A percentile compares a stretch with the other conserved stretches of the same genome.
These are phyloP conservation scores for Synanthedon formicaeformis DNA, from an alignment of 2,888 invertebrate species.

Conservation along the genomic window DNA sequence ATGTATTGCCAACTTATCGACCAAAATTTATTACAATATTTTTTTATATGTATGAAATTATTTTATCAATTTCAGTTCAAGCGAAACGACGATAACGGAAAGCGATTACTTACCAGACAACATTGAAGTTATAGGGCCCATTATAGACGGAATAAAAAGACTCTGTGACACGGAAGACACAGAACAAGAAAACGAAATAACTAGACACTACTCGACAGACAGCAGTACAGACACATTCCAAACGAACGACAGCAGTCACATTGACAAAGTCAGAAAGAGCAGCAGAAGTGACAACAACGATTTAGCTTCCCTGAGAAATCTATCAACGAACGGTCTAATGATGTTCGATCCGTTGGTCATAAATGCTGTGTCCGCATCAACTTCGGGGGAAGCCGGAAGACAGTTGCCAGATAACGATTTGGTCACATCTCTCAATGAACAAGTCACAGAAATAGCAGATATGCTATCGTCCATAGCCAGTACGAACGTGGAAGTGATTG, in stretches of 20 bases:
- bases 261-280: conserved; percentile 36
- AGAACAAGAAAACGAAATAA: conserved; percentile 17
- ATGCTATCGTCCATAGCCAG: conserved; percentile 52
- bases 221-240: conserved; percentile 47
- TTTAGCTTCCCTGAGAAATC: conserved; percentile 47
- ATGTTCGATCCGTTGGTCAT: conserved; percentile 64
- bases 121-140: conserved; percentile 62
- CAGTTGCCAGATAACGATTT: conserved; percentile 55
- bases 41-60: too few relatives aligned
- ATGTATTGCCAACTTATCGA: too few relatives aligned
- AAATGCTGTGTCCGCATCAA: conserved; percentile 42
- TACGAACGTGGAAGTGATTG: conserved; percentile 43
- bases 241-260: conserved; percentile 26
- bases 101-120: conserved; percentile 60
- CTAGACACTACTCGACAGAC: conserved; percentile 22
- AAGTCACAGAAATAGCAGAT: conserved; percentile 63
- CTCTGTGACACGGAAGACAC: conserved; percentile 30
- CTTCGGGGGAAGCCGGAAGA: conserved; percentile 32
- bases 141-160: conserved; percentile 53
- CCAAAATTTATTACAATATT: too few relatives aligned
- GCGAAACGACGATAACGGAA: conserved; percentile 49
- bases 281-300: conserved; percentile 47
- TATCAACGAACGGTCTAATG: conserved; percentile 60
- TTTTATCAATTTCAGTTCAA: conserved; percentile 30
- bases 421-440: conserved; percentile 61